Percentiles rank a stretch among this genome's conserved stretches.
These are phyloP conservation scores for Habrosyne pyritoides DNA, from an alignment of 2,888 invertebrate species.

Conservation along the genomic window DNA sequence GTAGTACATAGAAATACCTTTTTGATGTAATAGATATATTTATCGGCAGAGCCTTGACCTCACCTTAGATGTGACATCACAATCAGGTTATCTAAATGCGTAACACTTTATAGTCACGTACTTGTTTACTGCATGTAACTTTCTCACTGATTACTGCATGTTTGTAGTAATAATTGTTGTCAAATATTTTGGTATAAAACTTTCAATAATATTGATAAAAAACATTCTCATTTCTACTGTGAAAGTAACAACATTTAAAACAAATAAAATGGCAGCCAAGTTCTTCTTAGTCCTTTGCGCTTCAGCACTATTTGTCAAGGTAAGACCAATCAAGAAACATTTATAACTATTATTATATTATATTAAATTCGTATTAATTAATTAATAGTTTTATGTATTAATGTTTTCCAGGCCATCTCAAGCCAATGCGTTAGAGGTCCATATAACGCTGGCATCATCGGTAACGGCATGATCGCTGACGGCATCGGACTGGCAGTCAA, in stretches of 20 bases:
- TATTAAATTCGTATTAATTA: not conserved
- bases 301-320: constrained; percentile 10
- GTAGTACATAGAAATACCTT: too few species aligned
- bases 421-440: constrained; percentile 36
- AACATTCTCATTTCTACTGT: not conserved
- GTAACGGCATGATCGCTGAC: constrained; percentile 14
- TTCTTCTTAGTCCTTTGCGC: not conserved
- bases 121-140: not conserved
- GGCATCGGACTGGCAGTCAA: not conserved
- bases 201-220: not conserved
- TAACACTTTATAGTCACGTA: not conserved
- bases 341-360: too few species aligned
- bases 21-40: not conserved
- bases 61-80: not conserved
- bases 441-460: not conserved
- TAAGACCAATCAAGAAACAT: not conserved
- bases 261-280: not conserved
- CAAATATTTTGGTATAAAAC: not conserved
- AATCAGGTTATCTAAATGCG: not conserved
- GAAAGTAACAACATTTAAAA: not conserved
- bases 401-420: not conserved
- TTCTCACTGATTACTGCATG: not conserved
- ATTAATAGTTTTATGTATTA: not conserved
- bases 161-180: not conserved
- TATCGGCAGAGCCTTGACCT: not conserved